Conservation (phyloP, 2,113 vertebrate genomes). For the Hypanus sabinus region DNA sequence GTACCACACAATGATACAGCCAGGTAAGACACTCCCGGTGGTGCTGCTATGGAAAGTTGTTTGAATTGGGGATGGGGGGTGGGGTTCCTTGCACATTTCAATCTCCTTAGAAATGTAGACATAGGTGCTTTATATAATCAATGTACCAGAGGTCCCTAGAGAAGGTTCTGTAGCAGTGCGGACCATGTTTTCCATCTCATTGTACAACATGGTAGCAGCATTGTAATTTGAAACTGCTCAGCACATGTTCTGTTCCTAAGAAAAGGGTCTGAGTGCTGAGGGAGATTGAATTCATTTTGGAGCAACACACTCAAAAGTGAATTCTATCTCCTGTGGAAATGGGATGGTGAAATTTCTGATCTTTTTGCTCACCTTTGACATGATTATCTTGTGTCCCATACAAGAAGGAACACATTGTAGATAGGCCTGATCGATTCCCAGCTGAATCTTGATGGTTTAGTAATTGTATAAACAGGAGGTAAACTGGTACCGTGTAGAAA, state of each 20-base stretch:
- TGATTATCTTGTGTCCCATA: constrained; percentile 7
- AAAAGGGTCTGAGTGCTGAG: not conserved
- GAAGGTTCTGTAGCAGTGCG: not conserved
- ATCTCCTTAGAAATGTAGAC: too few species aligned
- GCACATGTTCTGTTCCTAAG: constrained; percentile 9
- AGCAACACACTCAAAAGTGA: not conserved
- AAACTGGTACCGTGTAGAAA: not conserved
- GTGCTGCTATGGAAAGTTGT: too few species aligned
- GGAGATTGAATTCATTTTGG: constrained; percentile 16
- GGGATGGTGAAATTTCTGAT: not conserved
- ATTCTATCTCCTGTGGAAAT: constrained; percentile 22
- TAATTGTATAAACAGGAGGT: not conserved
- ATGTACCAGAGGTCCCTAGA: not conserved
- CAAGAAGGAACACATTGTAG: not conserved
- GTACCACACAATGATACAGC: too few species aligned
- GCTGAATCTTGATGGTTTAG: not conserved
- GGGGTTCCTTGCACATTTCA: too few species aligned
- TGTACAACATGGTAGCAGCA: not conserved
- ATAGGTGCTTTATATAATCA: not conserved
- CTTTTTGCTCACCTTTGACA: constrained; percentile 21
- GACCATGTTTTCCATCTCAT: constrained; percentile 7
- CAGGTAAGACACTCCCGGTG: too few species aligned
- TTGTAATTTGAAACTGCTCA: constrained; percentile 5
- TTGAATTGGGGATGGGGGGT: too few species aligned
- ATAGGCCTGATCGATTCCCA: not conserved